Base-by-base conservation (phyloP, 1,140 invertebrate species). In the Drosophila teissieri region DNA sequence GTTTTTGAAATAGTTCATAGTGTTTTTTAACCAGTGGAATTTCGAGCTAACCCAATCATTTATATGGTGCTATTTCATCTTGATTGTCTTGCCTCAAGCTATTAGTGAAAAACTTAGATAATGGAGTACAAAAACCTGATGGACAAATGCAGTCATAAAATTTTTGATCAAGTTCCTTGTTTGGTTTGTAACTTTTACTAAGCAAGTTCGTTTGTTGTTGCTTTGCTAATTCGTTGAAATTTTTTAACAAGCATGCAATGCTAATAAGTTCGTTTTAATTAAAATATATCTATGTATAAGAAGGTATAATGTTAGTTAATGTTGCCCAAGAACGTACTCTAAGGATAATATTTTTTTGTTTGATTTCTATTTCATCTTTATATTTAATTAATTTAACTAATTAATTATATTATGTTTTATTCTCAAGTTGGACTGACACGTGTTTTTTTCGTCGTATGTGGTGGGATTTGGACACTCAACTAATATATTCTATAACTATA, bases 71-170 rank as follows among this genome's bases (percentile, higher is more conserved):
- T 73, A 67, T 62, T 48, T 54, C 64, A 65, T 62, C 88, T 84
- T 90, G 84, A 89, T 89, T 89, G 84, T 89, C 84, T 80, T 75
- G 85, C 80, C 80, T 89, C 72, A 74, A 90, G 80, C 80, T 69
- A 90, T 89, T 75, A 53, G 69, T 62, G 24, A 8, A 57, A 65
- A 46, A 52, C 36, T 24, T 34, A 40, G 7, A 51, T n/a, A 14
- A 12, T 24, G 22, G 44, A 39, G 4, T 39, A 4, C 12, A 45
- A 60, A 37, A 54, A 44, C 51, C 51, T 46, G 27, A 67, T 68
- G 37, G 40, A 79, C 14, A 51, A 46, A 61, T 34, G 34, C 39
- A 69, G 19, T 42, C 39, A 54, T 51, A 36, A 24, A 46, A 22
- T 61, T 57, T 31, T 34, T 56, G 57, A 45, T 42, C 54, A 34